Base-by-base conservation (phyloP, 2,113 vertebrate species). In the Prionailurus viverrinus region DNA sequence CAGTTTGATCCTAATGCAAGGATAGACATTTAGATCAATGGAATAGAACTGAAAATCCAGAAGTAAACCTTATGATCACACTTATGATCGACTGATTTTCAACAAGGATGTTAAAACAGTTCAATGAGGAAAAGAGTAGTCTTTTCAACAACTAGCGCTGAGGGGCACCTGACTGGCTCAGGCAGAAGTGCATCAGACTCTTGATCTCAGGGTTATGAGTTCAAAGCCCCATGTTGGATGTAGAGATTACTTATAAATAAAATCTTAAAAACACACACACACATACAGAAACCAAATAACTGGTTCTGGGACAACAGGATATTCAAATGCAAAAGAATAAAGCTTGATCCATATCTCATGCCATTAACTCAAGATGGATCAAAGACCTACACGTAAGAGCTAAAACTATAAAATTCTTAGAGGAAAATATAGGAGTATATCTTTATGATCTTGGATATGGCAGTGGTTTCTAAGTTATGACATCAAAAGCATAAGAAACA, bases 361-460 rank as follows among this genome's bases (percentile, higher is more conserved):
- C 61, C 23, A 61, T 45, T 45, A 74, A 66, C 41, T 79, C 27
- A n/a, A 63, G 29, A 71, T 84, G 21, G 13, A 91, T 85, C 25
- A 41, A 45, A 79, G 51, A 41, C 25, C 9, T 84, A 39, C 33
- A 48, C 11, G 16, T 29, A 82, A 71, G 68, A 31, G 15, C 19
- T 45, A 45, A 83, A 61, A 66, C 73, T 66, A 66, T 45, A 53
- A 94, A 87, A 69, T 21, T 61, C 51, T 91, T 82, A 87, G 33
- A 68, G 87, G 39, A 94, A 95, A 92, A 93, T 36, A 6, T 36
- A 65, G 48, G 51, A 16, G 21, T 55, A 63, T 68, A 69, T 96
- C n/a, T 91, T 91, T 51, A 91, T 21, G 23, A 36, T 58, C 15
- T 66, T 25, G 21, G 55, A 76, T 48, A 68, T 88, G 53, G 45